Evolutionary conservation across 2,888 invertebrate species (phyloP).

Genomic region (Anthrax anthrax): DNA sequence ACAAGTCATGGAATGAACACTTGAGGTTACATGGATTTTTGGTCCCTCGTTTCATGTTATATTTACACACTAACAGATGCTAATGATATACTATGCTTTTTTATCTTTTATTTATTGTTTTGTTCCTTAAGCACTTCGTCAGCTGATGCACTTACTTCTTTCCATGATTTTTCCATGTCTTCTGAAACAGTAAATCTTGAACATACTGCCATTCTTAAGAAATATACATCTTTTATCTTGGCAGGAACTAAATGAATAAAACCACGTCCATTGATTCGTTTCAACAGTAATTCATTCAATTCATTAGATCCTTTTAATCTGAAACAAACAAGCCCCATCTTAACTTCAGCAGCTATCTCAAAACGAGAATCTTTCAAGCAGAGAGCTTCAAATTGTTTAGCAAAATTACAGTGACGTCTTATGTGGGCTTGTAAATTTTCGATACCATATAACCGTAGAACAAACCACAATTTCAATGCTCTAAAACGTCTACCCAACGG

Average conservation of each 20-base stretch:
- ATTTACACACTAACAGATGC: neutral
- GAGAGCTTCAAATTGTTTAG: constrained; percentile 72
- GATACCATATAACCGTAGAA: constrained; percentile 75
- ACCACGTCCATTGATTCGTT: constrained; percentile 75
- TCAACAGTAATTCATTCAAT: constrained; percentile 63
- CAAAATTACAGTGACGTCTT: constrained; percentile 69
- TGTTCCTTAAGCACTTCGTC: constrained; percentile 44
- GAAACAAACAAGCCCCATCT: constrained; percentile 95
- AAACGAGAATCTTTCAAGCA: constrained; percentile 67
- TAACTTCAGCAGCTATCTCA: constrained; percentile 76
- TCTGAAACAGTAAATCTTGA: constrained; percentile 65
- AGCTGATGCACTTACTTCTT: constrained; percentile 63
- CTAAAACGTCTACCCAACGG: constrained; percentile 87
- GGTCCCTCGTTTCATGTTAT: neutral
- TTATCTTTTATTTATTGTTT: constrained; percentile 12
- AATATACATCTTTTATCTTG: constrained; percentile 68
- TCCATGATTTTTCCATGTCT: constrained; percentile 78
- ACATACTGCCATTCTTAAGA: constrained; percentile 81
- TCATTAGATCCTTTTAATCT: constrained; percentile 76
- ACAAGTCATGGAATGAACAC: neutral
- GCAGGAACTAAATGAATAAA: constrained; percentile 88
- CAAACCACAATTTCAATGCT: constrained; percentile 90
- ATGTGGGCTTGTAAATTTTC: constrained; percentile 78
- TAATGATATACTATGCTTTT: neutral
- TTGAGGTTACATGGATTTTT: neutral